Conservation (phyloP, 2,797 vertebrate genomes). For the Dendrocincla tyrannina region DNA sequence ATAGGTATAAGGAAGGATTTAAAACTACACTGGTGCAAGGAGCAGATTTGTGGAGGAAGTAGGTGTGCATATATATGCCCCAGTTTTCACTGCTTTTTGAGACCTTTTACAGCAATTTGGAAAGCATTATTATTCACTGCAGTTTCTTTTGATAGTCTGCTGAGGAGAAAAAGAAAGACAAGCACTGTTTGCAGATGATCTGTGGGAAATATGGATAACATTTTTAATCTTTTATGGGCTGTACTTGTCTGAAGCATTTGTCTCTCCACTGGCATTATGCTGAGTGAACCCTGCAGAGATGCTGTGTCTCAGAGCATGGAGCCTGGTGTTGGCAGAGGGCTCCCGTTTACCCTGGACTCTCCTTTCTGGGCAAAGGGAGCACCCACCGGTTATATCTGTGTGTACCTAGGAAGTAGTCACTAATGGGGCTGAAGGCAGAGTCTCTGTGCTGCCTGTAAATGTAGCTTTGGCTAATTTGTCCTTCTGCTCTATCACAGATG, state of each 20-base stretch:
- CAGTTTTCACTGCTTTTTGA: neutral
- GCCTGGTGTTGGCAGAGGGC: neutral
- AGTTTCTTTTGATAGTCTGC: neutral
- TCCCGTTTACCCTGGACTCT: accelerated
- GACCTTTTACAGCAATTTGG: neutral
- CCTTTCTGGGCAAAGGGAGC: neutral
- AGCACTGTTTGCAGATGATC: neutral
- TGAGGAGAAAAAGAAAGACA: neutral
- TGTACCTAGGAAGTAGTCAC: neutral
- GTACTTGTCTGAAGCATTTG: neutral
- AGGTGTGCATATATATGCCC: neutral
- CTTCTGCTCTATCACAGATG: neutral
- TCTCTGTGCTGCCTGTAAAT: neutral
- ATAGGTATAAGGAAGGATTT: neutral
- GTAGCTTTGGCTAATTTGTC: neutral
- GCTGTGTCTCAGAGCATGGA: neutral
- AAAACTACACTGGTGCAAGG: neutral
- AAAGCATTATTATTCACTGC: neutral
- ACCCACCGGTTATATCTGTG: neutral
- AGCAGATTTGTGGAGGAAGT: neutral
- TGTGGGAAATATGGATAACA: neutral
- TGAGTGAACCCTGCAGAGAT: neutral
- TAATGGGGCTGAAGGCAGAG: neutral
- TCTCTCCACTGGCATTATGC: neutral
- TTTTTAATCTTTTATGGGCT: neutral